Percentiles rank a stretch among this genome's conserved stretches.
phyloP scores from a whole-genome alignment of 2,797 vertebrate species.

The Eulemur rubriventer region DNA sequence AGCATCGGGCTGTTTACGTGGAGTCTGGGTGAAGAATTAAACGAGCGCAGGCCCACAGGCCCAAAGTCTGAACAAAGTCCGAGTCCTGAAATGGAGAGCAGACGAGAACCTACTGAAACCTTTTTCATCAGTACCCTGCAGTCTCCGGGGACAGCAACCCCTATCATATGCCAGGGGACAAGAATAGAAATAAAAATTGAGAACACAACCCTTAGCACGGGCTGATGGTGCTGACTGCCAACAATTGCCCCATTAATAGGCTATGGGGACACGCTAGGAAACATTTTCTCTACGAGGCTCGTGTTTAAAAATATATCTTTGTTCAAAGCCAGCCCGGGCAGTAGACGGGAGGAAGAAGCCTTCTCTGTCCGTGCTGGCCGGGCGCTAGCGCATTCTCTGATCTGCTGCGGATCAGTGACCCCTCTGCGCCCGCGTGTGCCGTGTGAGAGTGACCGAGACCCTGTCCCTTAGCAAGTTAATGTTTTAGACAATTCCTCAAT shows the following conservation, averaged over 20 bases:
- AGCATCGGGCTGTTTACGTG: background rate
- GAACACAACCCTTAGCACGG: conserved; percentile 24
- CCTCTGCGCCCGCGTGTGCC: too few species aligned
- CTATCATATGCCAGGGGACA: background rate
- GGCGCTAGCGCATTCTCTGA: background rate
- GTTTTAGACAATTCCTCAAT: background rate
- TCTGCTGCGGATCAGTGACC: background rate
- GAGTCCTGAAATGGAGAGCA: conserved; percentile 18
- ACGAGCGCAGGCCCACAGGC: background rate
- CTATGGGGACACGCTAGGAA: background rate
- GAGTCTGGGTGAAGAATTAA: background rate
- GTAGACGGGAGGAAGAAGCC: background rate
- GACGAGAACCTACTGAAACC: background rate
- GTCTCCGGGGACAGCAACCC: conserved; percentile 5
- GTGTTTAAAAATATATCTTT: conserved; percentile 57
- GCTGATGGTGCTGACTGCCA: conserved; percentile 1
- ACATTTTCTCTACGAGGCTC: background rate
- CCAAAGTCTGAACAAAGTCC: background rate
- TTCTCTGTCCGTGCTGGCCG: background rate
- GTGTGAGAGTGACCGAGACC: background rate
- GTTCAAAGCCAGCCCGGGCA: background rate
- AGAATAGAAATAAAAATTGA: conserved; percentile 57
- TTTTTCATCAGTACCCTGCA: background rate
- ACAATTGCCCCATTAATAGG: conserved; percentile 35
- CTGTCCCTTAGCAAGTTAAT: background rate